Percentiles rank a stretch among this genome's conserved stretches.
Evolutionary conservation across 2,113 vertebrate genomes (phyloP).

Genomic region (Xenopus borealis): DNA sequence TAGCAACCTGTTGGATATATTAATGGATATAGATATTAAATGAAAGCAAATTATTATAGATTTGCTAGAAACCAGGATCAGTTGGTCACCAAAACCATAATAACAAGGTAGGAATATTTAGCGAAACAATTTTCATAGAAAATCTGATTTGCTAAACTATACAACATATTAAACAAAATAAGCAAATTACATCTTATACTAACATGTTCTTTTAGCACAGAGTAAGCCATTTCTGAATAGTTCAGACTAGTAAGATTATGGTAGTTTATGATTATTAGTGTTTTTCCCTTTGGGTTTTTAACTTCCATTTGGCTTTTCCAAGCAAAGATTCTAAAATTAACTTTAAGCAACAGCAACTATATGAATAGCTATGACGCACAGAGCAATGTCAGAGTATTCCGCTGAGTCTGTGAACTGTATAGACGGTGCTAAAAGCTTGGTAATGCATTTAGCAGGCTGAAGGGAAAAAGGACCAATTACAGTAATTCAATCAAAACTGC

Average conservation of each 20-base stretch:
- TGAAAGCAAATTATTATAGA: too few relatives aligned
- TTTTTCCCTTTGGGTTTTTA: constrained; percentile 48
- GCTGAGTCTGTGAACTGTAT: constrained; percentile 64
- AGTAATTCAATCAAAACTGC: constrained; percentile 61
- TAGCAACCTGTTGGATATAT: too few relatives aligned
- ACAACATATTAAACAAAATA: too few relatives aligned
- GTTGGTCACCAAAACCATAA: too few relatives aligned
- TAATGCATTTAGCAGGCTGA: constrained; percentile 64
- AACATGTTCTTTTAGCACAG: not conserved
- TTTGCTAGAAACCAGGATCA: too few relatives aligned
- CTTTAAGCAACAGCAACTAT: constrained; percentile 71
- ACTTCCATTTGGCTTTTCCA: constrained; percentile 47
- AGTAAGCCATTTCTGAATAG: constrained; percentile 44
- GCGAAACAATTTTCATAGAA: too few relatives aligned
- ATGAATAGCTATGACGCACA: constrained; percentile 69
- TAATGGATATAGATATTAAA: too few relatives aligned
- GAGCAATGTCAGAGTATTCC: constrained; percentile 59
- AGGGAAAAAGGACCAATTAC: constrained; percentile 53
- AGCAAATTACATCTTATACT: too few relatives aligned
- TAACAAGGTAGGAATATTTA: too few relatives aligned
- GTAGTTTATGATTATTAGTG: constrained; percentile 23
- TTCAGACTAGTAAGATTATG: constrained; percentile 52
- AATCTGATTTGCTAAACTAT: too few relatives aligned
- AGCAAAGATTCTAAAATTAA: constrained; percentile 73
- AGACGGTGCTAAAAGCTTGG: constrained; percentile 52